Base-by-base conservation (phyloP, 1,140 invertebrate species). In the Calycopis cecrops region DNA sequence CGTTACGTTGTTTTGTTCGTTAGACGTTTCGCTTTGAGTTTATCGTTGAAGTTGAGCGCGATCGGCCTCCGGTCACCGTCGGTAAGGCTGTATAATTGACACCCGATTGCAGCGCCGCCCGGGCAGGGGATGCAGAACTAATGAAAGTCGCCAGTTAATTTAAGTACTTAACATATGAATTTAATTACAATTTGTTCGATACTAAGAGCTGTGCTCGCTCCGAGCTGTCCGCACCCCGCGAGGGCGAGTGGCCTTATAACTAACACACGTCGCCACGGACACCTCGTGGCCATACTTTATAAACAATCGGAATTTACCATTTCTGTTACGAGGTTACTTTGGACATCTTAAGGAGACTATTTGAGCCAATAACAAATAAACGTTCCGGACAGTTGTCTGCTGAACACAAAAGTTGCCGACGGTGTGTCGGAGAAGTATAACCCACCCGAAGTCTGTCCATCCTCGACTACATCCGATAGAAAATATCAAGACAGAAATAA, bases 401-500 rank as follows among this genome's bases (percentile, higher is more conserved):
- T 28, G 6, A 28, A 6, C 21, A 28, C 21, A 28, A 28, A 28
- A 28, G 6, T 28, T 28, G 21, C 21, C 21, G 21, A 28, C 21
- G 6, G 21, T 28, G 21, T 28, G 21, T 28, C 33, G 48, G 38
- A 34, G 52, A 55, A 55, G 75, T 67, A 72, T 71, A 76, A 75
- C 63, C 71, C 67, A 71, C 67, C 66, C 62, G 65, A 62, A 72
- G 63, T 69, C 73, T 71, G 74, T 69, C 71, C 70, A 68, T 71
- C 76, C 60, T 73, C 71, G 64, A 74, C 63, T 69, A 73, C 68
- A 62, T 71, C 65, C 64, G 54, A 73, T 67, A 71, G 78, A 85
- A 85, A 84, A 86, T 85, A 84, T 76, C 84, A 87, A 86, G 83
- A 86, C 81, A 85, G 79, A 87, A 87, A 87, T 87, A 85, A 87